phyloP scores from a whole-genome alignment of 1,140 invertebrate genomes.

The Tetragnatha versicolor region DNA sequence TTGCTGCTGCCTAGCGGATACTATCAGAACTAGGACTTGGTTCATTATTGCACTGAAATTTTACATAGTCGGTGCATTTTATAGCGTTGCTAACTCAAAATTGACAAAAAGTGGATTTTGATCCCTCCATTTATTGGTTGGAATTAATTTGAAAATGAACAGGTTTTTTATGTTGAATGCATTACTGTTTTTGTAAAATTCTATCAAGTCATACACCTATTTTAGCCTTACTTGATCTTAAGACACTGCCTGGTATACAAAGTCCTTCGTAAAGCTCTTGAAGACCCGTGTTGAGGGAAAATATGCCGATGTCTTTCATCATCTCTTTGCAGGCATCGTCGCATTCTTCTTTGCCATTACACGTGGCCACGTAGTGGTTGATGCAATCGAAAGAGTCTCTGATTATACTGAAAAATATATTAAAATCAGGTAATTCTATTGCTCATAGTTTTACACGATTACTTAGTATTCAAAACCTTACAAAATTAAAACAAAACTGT shows the following conservation, averaged over 20 bases:
- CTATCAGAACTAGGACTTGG: no score
- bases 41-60: no score
- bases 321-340: conserved; percentile 21
- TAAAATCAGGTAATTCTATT: no score
- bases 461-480: no score
- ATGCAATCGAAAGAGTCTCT: conserved; percentile 19
- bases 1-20: no score
- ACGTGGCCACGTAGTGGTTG: neutral
- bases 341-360: neutral
- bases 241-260: neutral
- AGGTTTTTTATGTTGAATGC: neutral
- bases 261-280: conserved; percentile 6
- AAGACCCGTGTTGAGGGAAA: neutral
- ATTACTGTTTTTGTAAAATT: neutral
- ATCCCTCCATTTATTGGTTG: no score
- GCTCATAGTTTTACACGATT: no score
- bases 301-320: neutral
- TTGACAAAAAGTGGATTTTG: no score
- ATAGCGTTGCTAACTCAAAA: no score
- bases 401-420: neutral
- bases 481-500: no score
- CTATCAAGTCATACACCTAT: neutral
- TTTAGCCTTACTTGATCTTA: conserved; percentile 24
- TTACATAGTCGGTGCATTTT: no score
- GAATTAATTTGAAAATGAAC: no score